A percentile compares a stretch with the other conserved stretches of the same genome.
Conservation (phyloP, 2,888 invertebrate genomes). For the Hoplodrina ambigua region DNA sequence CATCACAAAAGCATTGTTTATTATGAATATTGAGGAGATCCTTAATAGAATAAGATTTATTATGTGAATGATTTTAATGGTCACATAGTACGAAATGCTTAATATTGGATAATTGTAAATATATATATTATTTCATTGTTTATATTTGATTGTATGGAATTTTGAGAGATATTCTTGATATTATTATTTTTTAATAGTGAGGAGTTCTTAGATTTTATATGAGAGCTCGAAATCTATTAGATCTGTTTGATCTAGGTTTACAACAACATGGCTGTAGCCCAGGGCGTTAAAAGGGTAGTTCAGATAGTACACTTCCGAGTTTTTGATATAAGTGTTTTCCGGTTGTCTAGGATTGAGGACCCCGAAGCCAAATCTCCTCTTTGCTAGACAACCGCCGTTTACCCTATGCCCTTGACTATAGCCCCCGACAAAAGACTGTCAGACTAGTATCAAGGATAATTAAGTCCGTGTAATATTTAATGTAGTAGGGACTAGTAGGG, state of each 20-base stretch:
- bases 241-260: conserved; percentile 34
- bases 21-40: conserved; percentile 49
- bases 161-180: conserved; percentile 42
- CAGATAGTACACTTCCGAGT: conserved; percentile 15
- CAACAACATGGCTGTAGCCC: conserved; percentile 43
- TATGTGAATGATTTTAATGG: conserved; percentile 45
- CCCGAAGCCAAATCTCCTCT: conserved; percentile 46
- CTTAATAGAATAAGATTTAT: conserved; percentile 51
- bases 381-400: conserved; percentile 36
- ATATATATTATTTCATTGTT: conserved; percentile 45
- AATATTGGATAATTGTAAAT: conserved; percentile 55
- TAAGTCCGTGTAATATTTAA: conserved; percentile 47
- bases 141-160: conserved; percentile 44
- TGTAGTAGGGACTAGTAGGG: background rate
- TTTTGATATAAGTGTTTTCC: conserved; percentile 23
- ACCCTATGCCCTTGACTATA: conserved; percentile 25
- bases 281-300: conserved; percentile 15
- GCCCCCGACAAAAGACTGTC: conserved; percentile 55
- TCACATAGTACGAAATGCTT: conserved; percentile 39
- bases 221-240: conserved; percentile 33
- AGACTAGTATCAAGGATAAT: conserved; percentile 28
- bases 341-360: conserved; percentile 50
- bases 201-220: conserved; percentile 37
- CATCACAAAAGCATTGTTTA: conserved; percentile 56
- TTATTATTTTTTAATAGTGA: conserved; percentile 35